Evolutionary conservation across 2,113 vertebrate species (phyloP), one percentile per base, ranked within the genome.

Genomic region (Siniperca knerii): DNA sequence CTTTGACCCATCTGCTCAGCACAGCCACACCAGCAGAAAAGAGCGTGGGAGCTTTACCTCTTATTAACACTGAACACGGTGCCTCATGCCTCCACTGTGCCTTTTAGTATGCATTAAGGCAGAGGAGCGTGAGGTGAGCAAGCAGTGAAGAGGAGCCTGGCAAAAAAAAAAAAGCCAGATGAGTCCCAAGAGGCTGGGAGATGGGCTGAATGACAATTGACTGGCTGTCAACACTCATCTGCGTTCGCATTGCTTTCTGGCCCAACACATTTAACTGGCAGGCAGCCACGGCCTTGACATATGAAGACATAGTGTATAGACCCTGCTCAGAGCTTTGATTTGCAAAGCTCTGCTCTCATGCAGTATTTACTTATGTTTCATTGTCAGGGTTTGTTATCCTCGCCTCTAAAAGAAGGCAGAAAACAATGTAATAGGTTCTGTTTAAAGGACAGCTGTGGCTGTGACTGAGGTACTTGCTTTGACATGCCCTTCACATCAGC

Each of bases 151-250:
- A 75, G 72, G 82, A 93, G 87, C 67, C 66, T 50, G 7, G 69
- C 65, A 61, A 70, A 69, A 87, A 69, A 83, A 68, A 7, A 80
- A 64, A 79, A 67, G 52, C 60, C 58, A 88, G 91, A 92, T 90
- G 85, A 94, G 85, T 85, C 93, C 79, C 89, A 0, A 84, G 87
- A 88, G 84, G 70, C 71, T 78, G 71, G 70, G 44, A 91, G 89
- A 93, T 64, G 83, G 73, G 72, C 89, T 83, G 89, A 93, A 95
- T 94, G 93, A 94, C 92, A 94, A 94, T 86, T 89, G 91, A 90
- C 90, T 77, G 60, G 79, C 91, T 93, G 93, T 95, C 94, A 94
- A 85, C 91, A 90, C 91, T 93, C 93, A 93, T 94, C 88, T 94
- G 89, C 87, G 89, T 93, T 89, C 62, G 20, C 90, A 81, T 87